Conservation (phyloP, 64 coral and sea anemone genomes). For the Platygyra sinensis region DNA sequence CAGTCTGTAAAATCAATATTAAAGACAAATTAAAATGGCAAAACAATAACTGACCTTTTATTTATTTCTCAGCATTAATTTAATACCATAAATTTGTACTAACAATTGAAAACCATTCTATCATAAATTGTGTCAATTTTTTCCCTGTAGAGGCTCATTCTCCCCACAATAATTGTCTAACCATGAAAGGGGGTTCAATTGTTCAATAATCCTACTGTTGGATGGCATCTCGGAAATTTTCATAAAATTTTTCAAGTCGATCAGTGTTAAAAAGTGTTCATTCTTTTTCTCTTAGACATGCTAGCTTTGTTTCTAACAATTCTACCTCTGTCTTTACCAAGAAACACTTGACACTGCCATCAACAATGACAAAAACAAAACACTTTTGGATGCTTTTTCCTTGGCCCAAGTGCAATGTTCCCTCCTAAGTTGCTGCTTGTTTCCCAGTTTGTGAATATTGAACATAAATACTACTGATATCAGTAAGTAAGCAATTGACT, state of each 20-base stretch:
- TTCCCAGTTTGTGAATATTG: background rate
- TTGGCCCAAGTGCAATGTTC: no score
- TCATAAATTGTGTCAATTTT: background rate
- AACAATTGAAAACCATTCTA: conserved; percentile 10
- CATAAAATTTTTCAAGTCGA: background rate
- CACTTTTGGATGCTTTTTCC: background rate
- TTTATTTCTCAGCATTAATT: background rate
- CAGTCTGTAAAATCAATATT: background rate
- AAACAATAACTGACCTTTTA: background rate
- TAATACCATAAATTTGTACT: background rate
- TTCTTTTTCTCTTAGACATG: no score
- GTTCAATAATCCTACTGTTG: background rate
- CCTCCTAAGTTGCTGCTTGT: no score
- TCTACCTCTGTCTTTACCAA: background rate
- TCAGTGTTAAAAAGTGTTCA: background rate
- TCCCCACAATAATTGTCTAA: background rate
- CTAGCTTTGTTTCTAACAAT: no score
- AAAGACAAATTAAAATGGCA: background rate
- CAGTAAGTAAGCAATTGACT: no score
- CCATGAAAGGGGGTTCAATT: background rate
- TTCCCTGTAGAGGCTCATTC: background rate
- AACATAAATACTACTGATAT: no score
- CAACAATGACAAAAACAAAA: background rate
- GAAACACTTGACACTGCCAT: background rate
- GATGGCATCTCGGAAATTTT: background rate